A percentile compares a stretch with the other conserved stretches of the same genome.
Evolutionary conservation across 2,113 vertebrate genomes (phyloP).

Genomic region (Myotis davidii): DNA sequence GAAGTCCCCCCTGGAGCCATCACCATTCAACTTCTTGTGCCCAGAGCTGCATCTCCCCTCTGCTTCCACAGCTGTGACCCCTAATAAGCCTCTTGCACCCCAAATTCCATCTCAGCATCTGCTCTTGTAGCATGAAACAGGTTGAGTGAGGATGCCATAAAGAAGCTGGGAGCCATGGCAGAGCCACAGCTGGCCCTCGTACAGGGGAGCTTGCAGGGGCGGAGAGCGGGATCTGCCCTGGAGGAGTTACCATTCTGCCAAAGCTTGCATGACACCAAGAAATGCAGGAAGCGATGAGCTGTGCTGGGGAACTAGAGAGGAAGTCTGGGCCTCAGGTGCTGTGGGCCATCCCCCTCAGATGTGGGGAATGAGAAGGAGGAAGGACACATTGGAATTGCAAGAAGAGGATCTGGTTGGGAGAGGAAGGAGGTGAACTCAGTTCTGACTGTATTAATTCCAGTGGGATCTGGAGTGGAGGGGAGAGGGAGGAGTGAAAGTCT

Average conservation of each 20-base stretch:
- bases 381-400: background rate
- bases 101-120: background rate
- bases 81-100: background rate
- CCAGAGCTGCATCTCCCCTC: background rate
- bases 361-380: background rate
- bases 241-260: background rate
- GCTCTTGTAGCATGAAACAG: background rate
- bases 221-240: background rate
- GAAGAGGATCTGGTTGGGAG: background rate
- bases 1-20: rapidly evolving
- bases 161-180: background rate
- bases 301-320: background rate
- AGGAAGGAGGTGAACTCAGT: background rate
- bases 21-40: background rate
- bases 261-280: background rate
- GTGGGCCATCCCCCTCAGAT: background rate
- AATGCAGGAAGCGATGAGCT: background rate
- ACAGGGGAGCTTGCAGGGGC: no score
- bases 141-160: no score
- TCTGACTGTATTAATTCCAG: no score
- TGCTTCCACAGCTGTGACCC: background rate
- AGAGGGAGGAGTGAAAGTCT: background rate
- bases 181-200: background rate
- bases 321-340: background rate
- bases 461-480: background rate